phyloP scores from a whole-genome alignment of 1,140 invertebrate genomes.

The Carposina sasakii region DNA sequence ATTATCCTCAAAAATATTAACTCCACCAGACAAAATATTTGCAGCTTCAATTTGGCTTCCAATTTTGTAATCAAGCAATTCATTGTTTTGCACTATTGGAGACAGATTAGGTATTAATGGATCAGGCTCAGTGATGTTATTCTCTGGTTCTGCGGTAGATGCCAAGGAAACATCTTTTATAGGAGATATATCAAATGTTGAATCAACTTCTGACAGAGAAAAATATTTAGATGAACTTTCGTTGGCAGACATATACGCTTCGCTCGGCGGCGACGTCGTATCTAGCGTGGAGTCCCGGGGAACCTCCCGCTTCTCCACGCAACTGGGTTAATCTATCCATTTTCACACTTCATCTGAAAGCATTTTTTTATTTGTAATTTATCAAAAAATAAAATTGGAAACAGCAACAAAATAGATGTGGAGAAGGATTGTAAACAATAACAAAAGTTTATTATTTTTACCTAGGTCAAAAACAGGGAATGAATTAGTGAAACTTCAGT shows the following conservation, averaged over 20 bases:
- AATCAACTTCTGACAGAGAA: constrained; percentile 62
- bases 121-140: constrained; percentile 27
- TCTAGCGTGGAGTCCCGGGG: constrained; percentile 53
- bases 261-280: constrained; percentile 46
- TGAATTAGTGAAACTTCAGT: constrained; percentile 65
- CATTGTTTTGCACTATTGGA: constrained; percentile 50
- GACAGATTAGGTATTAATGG: constrained; percentile 49
- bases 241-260: constrained; percentile 61
- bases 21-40: constrained; percentile 64
- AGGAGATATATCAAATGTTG: constrained; percentile 49
- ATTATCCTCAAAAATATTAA: constrained; percentile 70
- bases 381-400: constrained; percentile 1
- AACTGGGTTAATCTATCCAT: constrained; percentile 67
- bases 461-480: constrained; percentile 66
- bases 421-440: constrained; percentile 46
- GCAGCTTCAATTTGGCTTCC: constrained; percentile 63
- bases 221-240: constrained; percentile 64
- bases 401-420: constrained; percentile 27
- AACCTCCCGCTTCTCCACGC: constrained; percentile 48
- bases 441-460: constrained; percentile 64
- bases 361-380: constrained; percentile 21
- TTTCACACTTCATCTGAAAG: constrained; percentile 63
- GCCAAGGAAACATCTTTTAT: constrained; percentile 42
- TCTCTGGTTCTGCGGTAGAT: constrained; percentile 29
- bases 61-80: constrained; percentile 54